Conservation (phyloP, 2,797 vertebrate genomes). For the Oreortyx pictus region DNA sequence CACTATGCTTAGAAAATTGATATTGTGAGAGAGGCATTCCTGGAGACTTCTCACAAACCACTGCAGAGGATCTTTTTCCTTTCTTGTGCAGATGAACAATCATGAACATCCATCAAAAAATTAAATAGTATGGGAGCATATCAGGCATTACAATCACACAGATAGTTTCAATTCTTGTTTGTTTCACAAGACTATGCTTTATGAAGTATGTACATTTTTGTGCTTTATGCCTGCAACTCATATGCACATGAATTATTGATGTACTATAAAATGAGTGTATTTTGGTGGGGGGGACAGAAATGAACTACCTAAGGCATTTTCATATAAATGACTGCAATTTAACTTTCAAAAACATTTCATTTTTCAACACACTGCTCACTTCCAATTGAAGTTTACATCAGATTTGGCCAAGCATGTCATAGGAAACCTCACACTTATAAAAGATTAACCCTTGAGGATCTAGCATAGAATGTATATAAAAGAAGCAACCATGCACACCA, state of each 20-base stretch:
- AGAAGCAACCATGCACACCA: background rate
- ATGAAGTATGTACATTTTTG: constrained; percentile 27
- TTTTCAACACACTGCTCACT: constrained; percentile 32
- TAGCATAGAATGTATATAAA: background rate
- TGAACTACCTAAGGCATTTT: constrained; percentile 43
- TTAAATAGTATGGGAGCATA: constrained; percentile 36
- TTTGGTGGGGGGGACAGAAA: background rate
- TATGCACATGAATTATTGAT: constrained; percentile 66
- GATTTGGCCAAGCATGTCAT: constrained; percentile 35
- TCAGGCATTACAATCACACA: constrained; percentile 13
- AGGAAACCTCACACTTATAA: constrained; percentile 14
- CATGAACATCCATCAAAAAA: background rate
- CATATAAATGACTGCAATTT: constrained; percentile 65
- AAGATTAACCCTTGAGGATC: constrained; percentile 42
- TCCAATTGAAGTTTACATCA: constrained; percentile 33
- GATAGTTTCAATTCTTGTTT: constrained; percentile 38
- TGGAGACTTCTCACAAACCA: background rate
- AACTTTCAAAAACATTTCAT: constrained; percentile 46
- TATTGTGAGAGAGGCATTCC: background rate
- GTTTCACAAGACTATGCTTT: constrained; percentile 41
- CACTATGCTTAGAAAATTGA: background rate
- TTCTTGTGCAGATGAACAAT: background rate
- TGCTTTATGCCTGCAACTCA: constrained; percentile 39
- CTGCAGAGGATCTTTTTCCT: background rate
- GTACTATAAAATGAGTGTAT: constrained; percentile 28